Percentiles rank a stretch among this genome's conserved stretches.
Conservation (phyloP, 2,888 invertebrate genomes). For the Lycaena phlaeas region DNA sequence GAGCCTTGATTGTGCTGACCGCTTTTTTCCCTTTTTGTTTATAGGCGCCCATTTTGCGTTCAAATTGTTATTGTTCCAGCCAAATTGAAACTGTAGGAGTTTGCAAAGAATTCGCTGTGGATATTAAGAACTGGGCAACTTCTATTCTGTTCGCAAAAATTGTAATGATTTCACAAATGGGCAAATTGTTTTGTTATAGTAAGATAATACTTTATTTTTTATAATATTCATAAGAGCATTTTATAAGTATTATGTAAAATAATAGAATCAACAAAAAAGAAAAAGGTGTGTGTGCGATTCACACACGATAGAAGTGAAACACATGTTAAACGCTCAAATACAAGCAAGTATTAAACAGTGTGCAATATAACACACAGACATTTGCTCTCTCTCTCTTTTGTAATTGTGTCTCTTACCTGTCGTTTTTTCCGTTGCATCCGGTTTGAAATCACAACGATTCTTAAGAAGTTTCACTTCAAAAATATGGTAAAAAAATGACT, state of each 20-base stretch:
- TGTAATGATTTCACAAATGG: background rate
- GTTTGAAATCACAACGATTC: no score
- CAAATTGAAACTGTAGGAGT: slow-evolving; percentile 49
- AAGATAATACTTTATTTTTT: background rate
- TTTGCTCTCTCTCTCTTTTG: no score
- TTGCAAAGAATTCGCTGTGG: slow-evolving; percentile 33
- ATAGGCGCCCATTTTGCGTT: slow-evolving; percentile 47
- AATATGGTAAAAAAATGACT: no score
- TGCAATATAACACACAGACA: no score
- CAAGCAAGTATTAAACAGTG: no score
- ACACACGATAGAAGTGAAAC: no score
- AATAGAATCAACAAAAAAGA: no score
- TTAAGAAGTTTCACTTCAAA: no score
- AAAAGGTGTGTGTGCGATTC: no score
- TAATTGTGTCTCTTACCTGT: no score
- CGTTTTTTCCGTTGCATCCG: no score
- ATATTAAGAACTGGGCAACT: slow-evolving; percentile 18
- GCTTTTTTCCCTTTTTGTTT: slow-evolving; percentile 26
- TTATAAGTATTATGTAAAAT: background rate
- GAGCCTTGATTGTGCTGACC: slow-evolving; percentile 63
- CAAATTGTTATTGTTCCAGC: slow-evolving; percentile 58
- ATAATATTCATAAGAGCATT: background rate
- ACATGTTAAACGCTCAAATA: no score
- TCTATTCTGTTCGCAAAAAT: slow-evolving; percentile 11
- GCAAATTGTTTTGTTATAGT: background rate